Base-by-base conservation (phyloP, 2,113 vertebrate genomes). In the Heterocephalus glaber region DNA sequence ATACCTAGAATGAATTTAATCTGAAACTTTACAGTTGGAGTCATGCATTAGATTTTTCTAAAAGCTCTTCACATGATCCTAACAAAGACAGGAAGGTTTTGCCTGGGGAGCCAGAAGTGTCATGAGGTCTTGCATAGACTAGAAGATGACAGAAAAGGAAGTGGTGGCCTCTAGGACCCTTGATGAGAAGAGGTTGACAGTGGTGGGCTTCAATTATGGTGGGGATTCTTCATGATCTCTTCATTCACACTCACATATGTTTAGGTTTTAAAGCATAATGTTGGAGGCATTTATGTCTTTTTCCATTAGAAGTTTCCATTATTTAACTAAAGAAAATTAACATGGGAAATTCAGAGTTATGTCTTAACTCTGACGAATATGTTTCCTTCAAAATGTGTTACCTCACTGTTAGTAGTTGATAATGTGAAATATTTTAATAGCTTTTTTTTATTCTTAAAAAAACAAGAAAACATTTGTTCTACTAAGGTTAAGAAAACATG, bases 241-340 rank as follows among this genome's bases (percentile, higher is more conserved):
- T 82, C 63, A 86, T 72, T 44, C 9, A 77, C 63, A 1, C 24
- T 22, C 66, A 65, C 33, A 22, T 56, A 52, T 44, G 52, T 54
- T 44, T 38, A 81, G 17, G 52, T 86, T 66, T 47, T 81, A 92
- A 76, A 81, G 19, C 4, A 65, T 82, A 90, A 52, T 54, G 7
- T 22, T 49, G 35, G 10, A 76, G 26, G 28, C 72, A 81, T 19
- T 74, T 24, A 68, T 24, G 24, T 54, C 6, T 38, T 44, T 12
- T 56, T 90, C 10, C 19, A 79, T 84, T 58, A 22, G 10, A 83
- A 33, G 17, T 90, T 85, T 93, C 47, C 14, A 30, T 70, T 89
- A 92, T 84, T 85, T 81, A 74, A 49, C 85, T n/a, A 38, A 63
- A 68, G 19, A 35, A 88, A 96, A 76, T 74, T 66, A 20, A 74